phyloP scores from a whole-genome alignment of 2,797 vertebrate genomes.

The Hafferia zeledoni region DNA sequence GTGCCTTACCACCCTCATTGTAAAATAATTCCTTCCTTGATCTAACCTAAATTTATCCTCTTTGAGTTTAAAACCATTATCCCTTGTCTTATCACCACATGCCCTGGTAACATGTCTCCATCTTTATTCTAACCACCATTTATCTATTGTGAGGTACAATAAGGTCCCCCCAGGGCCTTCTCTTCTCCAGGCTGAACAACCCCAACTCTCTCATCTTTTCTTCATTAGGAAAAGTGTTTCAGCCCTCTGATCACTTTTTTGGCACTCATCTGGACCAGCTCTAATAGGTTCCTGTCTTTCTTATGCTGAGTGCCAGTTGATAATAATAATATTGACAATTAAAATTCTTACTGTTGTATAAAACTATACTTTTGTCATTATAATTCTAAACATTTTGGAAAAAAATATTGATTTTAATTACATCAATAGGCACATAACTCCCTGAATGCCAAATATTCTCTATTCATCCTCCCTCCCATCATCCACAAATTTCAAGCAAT shows the following conservation, averaged over 20 bases:
- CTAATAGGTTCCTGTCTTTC: background rate
- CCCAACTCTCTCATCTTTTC: background rate
- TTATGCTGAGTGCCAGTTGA: background rate
- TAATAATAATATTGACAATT: background rate
- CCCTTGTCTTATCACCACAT: background rate
- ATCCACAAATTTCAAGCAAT: background rate
- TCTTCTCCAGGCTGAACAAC: background rate
- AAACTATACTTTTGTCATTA: background rate
- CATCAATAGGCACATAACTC: background rate
- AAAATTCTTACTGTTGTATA: background rate
- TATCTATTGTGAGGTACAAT: background rate
- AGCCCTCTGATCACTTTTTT: background rate
- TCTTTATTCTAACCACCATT: background rate
- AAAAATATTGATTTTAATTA: background rate
- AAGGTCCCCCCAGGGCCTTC: background rate
- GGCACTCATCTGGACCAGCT: accelerated
- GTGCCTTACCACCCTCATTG: background rate
- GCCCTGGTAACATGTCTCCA: background rate
- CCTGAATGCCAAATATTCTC: background rate
- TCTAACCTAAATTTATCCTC: background rate
- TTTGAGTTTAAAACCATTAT: background rate
- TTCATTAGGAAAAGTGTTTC: background rate
- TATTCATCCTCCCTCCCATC: background rate
- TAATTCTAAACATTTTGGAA: background rate
- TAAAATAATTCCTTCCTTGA: background rate